Percentiles rank a stretch among this genome's conserved stretches.
These are phyloP conservation scores for Drosophila diplacantha DNA, from an alignment of 2,888 invertebrate species.

Conservation along the genomic window DNA sequence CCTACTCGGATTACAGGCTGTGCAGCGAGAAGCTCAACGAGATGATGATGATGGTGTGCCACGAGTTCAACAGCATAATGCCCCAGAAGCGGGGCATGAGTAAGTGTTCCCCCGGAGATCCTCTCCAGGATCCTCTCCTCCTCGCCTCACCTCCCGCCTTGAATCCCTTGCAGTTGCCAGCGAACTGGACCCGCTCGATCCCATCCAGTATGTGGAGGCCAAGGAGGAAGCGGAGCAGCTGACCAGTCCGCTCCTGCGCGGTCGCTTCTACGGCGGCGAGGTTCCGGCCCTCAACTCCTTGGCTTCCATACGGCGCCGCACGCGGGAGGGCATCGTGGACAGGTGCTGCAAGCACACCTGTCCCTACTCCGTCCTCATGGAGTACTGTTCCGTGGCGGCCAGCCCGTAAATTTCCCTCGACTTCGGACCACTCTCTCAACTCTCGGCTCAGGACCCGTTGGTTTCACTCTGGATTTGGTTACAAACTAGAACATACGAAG, in stretches of 20 bases:
- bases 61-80: slow-evolving; percentile 40
- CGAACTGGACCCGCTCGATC: slow-evolving; percentile 48
- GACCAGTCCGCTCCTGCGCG: slow-evolving; percentile 28
- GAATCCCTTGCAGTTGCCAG: slow-evolving; percentile 8
- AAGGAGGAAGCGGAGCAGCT: slow-evolving; percentile 35
- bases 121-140: too few species aligned
- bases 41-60: slow-evolving; percentile 39
- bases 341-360: slow-evolving; percentile 50
- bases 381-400: slow-evolving; percentile 44
- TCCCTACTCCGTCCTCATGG: slow-evolving; percentile 14
- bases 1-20: slow-evolving; percentile 7
- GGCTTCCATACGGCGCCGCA: slow-evolving; percentile 51
- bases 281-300: slow-evolving; percentile 42
- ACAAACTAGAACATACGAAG: slow-evolving; percentile 1
- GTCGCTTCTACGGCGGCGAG: slow-evolving; percentile 39
- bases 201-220: slow-evolving; percentile 55
- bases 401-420: slow-evolving; percentile 4
- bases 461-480: slow-evolving; percentile 22
- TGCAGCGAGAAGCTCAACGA: slow-evolving; percentile 53
- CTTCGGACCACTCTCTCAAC: slow-evolving; percentile 1
- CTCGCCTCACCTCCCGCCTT: too few species aligned
- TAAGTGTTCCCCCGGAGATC: slow-evolving; percentile 40
- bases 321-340: slow-evolving; percentile 52
- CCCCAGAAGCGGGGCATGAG: slow-evolving; percentile 44
- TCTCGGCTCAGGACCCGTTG: not conserved